Evolutionary conservation across 2,113 vertebrate genomes (phyloP).

Genomic region (Camelus bactrianus): DNA sequence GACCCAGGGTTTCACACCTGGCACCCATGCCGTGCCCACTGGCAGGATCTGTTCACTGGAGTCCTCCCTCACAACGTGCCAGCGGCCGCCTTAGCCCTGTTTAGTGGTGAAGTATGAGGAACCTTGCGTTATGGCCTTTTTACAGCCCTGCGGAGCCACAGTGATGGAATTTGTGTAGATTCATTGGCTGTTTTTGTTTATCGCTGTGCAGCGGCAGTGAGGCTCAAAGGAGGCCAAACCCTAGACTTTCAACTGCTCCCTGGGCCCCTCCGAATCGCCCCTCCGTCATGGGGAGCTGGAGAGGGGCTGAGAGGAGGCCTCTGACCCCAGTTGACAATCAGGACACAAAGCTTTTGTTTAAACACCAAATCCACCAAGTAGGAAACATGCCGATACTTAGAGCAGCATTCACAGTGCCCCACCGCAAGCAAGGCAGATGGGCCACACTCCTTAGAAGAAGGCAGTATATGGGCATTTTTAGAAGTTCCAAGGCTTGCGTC

Average conservation of each 20-base stretch:
- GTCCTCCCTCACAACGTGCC: background rate
- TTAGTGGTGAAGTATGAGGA: background rate
- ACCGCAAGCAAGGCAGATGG: background rate
- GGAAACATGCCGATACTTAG: background rate
- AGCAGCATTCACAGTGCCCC: background rate
- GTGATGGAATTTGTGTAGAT: background rate
- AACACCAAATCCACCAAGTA: background rate
- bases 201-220: background rate
- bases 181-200: conserved; percentile 48
- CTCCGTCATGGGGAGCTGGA: background rate
- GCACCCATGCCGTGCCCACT: background rate
- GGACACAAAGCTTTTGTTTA: conserved; percentile 11
- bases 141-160: background rate
- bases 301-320: background rate
- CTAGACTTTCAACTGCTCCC: background rate
- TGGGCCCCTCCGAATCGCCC: background rate
- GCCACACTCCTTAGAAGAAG: conserved; percentile 5
- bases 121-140: background rate
- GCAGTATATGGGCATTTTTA: background rate
- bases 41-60: background rate
- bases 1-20: background rate
- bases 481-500: background rate
- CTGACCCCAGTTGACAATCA: background rate
- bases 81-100: background rate
- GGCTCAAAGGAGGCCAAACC: background rate